Evolutionary conservation across 2,888 invertebrate species (phyloP), one percentile per base, ranked within the genome.

Genomic region (Macaria liturata): DNA sequence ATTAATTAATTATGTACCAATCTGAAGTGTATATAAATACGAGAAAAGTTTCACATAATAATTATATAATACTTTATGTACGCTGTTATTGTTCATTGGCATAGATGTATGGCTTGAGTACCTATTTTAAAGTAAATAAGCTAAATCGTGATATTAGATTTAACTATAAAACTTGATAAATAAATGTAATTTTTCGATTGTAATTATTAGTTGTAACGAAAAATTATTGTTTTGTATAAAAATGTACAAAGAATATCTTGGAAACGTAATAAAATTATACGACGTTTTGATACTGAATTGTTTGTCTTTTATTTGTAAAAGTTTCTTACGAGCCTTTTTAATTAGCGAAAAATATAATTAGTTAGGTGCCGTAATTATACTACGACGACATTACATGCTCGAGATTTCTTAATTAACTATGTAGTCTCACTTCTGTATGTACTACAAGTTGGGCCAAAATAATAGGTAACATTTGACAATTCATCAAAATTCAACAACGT

Each of bases 141-240:
- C 88, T 91, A 91, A 91, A 91, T 91, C 90, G 91, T 91, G 91
- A 91, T 91, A 91, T 85, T 91, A 91, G 91, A 86, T 85, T 81
- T 87, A 91, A 88, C 88, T 85, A 86, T 88, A 84, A 59, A 89
- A 90, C 83, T 87, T 86, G 80, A 83, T n/a, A 86, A 88, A 86
- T 86, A 86, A 86, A 87, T 90, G 88, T 91, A 91, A 90, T 88
- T 90, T 90, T 91, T 88, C 86, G 85, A 88, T 86, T 91, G 91
- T 91, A 91, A 91, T 91, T 91, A 91, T 87, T 90, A 90, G 89
- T 80, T 65, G 67, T 89, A 89, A 89, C 80, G 83, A 83, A 86
- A 68, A 84, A 86, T 86, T 88, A 90, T 91, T 91, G 91, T 91
- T 91, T 91, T 91, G 90, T 91, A 91, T 89, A 90, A 91, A 84